Conservation (phyloP, 2,888 invertebrate species). For the Dolomedes plantarius region DNA sequence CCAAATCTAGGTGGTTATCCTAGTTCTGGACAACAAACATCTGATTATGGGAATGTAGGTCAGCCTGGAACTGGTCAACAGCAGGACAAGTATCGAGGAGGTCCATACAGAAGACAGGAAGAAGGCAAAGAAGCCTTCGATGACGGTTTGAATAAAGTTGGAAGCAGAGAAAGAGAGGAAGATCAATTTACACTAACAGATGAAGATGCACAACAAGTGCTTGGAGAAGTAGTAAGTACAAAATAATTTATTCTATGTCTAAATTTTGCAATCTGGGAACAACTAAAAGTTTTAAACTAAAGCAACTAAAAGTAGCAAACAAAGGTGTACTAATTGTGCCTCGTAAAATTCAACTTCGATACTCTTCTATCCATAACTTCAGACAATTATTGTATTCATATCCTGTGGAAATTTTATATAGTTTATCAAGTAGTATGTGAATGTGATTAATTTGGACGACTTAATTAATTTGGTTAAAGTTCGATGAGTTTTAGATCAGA, state of each 20-base stretch:
- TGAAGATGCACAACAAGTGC: slow-evolving; percentile 16
- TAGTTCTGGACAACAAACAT: neutral
- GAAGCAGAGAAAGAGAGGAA: neutral
- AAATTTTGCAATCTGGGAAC: no score
- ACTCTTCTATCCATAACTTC: no score
- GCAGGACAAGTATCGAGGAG: neutral
- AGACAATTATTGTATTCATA: no score
- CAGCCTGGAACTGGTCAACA: neutral
- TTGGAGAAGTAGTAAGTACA: neutral
- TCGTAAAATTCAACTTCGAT: no score
- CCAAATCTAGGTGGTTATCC: neutral
- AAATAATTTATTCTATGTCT: neutral
- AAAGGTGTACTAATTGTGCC: no score
- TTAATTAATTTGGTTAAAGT: no score
- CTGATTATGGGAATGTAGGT: neutral
- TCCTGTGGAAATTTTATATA: no score
- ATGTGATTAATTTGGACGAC: no score
- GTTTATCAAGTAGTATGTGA: no score
- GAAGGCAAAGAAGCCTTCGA: neutral
- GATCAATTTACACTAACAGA: neutral
- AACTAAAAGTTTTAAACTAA: no score
- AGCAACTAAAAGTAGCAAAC: no score
- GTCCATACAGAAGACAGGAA: neutral
- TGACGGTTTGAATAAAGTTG: neutral
- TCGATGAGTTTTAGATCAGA: no score